These are phyloP conservation scores for Drosophila macrospina DNA, from an alignment of 2,888 invertebrate species.

Conservation along the genomic window DNA sequence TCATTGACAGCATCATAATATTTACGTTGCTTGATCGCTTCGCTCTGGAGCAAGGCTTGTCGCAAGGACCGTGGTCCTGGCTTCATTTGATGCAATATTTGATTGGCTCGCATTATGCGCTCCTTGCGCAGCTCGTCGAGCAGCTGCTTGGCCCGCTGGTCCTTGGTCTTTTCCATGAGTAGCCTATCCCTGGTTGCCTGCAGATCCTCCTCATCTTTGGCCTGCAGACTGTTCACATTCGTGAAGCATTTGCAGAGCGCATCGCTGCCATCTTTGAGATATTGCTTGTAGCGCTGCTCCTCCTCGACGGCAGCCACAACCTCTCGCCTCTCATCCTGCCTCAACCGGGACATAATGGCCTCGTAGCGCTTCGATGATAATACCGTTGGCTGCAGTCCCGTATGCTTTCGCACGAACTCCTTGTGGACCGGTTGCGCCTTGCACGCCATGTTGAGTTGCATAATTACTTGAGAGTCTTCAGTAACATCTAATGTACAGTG, in stretches of 20 bases:
- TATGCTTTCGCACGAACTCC: neutral
- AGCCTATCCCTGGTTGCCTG: neutral
- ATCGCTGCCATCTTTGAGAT: slow-evolving; percentile 54
- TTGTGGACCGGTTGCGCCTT: slow-evolving; percentile 11
- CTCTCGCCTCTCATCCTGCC: slow-evolving; percentile 23
- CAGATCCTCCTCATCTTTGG: slow-evolving; percentile 16
- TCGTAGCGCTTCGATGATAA: slow-evolving; percentile 56
- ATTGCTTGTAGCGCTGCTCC: slow-evolving; percentile 57
- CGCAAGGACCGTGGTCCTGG: slow-evolving; percentile 54
- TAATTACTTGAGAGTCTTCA: neutral
- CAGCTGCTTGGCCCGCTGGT: slow-evolving; percentile 9
- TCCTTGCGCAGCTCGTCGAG: slow-evolving; percentile 54
- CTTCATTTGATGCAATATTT: slow-evolving; percentile 50
- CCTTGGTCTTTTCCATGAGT: neutral
- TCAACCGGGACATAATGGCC: slow-evolving; percentile 45
- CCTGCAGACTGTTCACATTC: neutral
- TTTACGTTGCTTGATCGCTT: slow-evolving; percentile 50
- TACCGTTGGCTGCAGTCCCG: slow-evolving; percentile 43
- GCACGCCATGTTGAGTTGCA: slow-evolving; percentile 21
- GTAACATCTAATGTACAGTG: slow-evolving; percentile 8
- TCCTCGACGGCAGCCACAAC: slow-evolving; percentile 43
- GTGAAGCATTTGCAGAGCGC: slow-evolving; percentile 39
- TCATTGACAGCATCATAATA: slow-evolving; percentile 41
- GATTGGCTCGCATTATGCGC: slow-evolving; percentile 56
- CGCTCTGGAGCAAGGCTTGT: slow-evolving; percentile 51